Evolutionary conservation across 2,797 vertebrate species (phyloP).

Genomic region (Phaenicophaeus curvirostris): DNA sequence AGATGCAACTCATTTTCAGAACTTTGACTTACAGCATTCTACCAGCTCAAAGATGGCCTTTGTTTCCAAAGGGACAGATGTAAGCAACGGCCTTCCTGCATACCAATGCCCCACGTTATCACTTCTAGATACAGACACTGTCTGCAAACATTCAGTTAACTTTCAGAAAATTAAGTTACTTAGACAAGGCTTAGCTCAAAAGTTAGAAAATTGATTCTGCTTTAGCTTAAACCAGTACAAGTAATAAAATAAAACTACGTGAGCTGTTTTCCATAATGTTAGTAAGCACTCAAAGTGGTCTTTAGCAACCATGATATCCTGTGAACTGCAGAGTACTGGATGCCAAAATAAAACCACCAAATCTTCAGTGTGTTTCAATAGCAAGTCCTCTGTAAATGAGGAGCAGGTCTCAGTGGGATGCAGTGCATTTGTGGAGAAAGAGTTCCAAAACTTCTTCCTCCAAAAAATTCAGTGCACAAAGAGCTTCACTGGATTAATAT

Average conservation of each 20-base stretch:
- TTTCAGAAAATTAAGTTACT: too few relatives aligned
- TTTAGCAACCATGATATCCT: not conserved
- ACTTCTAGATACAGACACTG: too few relatives aligned
- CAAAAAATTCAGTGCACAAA: not conserved
- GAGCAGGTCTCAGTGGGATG: accelerated
- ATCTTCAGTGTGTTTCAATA: not conserved
- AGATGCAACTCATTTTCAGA: too few relatives aligned
- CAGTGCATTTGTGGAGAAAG: not conserved
- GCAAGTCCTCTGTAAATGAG: not conserved
- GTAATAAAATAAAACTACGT: not conserved
- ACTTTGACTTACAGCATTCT: too few relatives aligned
- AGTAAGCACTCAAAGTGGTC: not conserved
- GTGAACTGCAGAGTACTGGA: not conserved
- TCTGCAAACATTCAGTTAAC: too few relatives aligned
- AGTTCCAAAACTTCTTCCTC: not conserved
- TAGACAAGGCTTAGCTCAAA: too few relatives aligned
- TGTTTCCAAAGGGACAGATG: too few relatives aligned
- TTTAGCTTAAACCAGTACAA: too few relatives aligned
- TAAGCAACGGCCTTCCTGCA: too few relatives aligned
- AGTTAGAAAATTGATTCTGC: too few relatives aligned
- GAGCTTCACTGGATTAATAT: not conserved
- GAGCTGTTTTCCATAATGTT: not conserved
- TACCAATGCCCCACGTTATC: too few relatives aligned
- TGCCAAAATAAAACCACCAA: not conserved
- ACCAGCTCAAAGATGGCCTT: too few relatives aligned